Base-by-base conservation (phyloP, 2,113 vertebrate species). In the Mesembrinibis cayennensis region DNA sequence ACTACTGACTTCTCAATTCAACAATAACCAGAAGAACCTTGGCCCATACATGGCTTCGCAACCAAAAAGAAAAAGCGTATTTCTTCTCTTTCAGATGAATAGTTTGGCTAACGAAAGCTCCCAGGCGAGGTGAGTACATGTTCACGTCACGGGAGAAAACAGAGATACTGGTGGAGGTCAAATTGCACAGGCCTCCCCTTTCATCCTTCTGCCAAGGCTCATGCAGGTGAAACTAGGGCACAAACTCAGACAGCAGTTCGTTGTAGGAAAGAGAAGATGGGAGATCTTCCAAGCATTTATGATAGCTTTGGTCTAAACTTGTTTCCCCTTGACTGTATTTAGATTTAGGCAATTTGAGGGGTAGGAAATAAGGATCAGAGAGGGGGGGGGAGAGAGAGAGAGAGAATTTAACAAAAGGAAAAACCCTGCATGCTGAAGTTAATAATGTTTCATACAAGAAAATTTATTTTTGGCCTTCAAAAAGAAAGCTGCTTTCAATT, bases 401-500 rank as follows among this genome's bases (percentile, higher is more conserved):
- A n/a, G 16, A 58, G 23, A 69, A 87, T 90, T 44, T 71, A 82
- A 61, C 3, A 8, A 40, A 90, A 78, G 66, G 16, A 32, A 90
- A 76, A 70, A 1, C 3, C 4, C 16, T 2, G 7, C 7, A 27
- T 65, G 25, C n/a, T 62, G 42, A 87, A 72, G 15, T 65, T 67
- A 76, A 66, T 66, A 55, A 55, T 69, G 17, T 87, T 93, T 84
- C 52, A 56, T 58, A 42, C 5, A 49, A 55, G 25, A 83, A 62
- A 71, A 36, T 45, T 73, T 85, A 45, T 61, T 92, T 78, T 63
- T 87, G 40, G 22, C 29, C 62, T 78, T 84, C 55, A 40, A 44
- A 92, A 82, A 73, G 85, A 93, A 95, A 91, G 29, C 76, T 84
- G 61, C 22, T 89, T 91, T 87, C 40, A 65, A 79, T 93, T 94